Base-by-base conservation (phyloP, 2,113 vertebrate genomes). In the Amazona guildingii region DNA sequence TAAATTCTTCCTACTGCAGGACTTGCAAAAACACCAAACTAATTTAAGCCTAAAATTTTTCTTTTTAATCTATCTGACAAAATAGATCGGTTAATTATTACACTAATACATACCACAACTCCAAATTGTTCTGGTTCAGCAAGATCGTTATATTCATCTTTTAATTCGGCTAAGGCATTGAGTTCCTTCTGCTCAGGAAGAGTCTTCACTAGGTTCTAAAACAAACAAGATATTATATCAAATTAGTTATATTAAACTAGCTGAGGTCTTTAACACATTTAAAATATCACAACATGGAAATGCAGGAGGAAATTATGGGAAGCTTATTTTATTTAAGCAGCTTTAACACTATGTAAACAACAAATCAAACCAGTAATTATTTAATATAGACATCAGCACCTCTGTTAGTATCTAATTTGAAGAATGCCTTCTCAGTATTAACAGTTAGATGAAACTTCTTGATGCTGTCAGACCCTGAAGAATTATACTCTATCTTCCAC, bases 101-200 rank as follows among this genome's bases (percentile, higher is more conserved):
- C 13, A 70, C 17, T 76, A 88, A 51, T 97, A 99, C 99, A 91
- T 98, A 99, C 99, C 99, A 99, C 99, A 94, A 99, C 98, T 97
- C 98, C 99, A 98, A 99, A 99, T 44, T 99, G 99, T 93, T 99
- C 99, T 6, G 99, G 98, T 84, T 99, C 99, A 69, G 99, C 98
- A 14, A 99, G 98, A 94, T 99, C 99, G 20, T 99, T 97, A 75
- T 99, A 99, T 94, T 99, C 99, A 86, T 97, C 97, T 97, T 99
- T 99, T 86, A 99, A 98, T 96, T 99, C 98, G 2, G 99, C 99
- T 95, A 99, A 98, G 85, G 98, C 97, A 95, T 92, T 98, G 93
- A 99, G 98, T 80, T 99, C 98, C 79, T 99, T 99, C 98, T 99
- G 99, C 90, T 99, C 99, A 61, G 99, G 99, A 75, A 99, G 99